Conservation (phyloP, 1,140 invertebrate genomes). For the Apocrypta bakeri region DNA sequence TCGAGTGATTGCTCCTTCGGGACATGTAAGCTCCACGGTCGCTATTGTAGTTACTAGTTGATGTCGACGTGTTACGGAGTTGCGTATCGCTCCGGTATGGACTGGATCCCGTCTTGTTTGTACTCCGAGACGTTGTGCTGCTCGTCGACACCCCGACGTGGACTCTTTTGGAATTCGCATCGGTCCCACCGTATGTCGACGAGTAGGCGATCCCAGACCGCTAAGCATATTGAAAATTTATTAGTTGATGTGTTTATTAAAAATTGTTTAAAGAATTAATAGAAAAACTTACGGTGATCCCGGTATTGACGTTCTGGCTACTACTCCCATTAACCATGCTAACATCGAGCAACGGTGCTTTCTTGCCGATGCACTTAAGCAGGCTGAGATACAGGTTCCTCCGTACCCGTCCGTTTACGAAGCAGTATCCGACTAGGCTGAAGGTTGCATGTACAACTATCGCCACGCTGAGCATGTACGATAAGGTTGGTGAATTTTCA, state of each 20-base stretch:
- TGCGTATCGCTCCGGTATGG: constrained; percentile 91
- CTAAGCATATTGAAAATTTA: constrained; percentile 69
- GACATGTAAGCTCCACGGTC: constrained; percentile 75
- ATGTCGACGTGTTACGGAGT: constrained; percentile 85
- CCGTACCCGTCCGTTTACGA: constrained; percentile 85
- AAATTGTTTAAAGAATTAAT: no score
- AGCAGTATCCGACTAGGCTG: constrained; percentile 88
- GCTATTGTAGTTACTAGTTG: constrained; percentile 89
- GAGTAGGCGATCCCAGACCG: constrained; percentile 88
- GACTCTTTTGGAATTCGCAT: constrained; percentile 79
- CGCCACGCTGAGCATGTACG: constrained; percentile 83
- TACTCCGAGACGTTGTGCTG: constrained; percentile 87
- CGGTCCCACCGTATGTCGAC: constrained; percentile 71
- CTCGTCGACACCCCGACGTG: constrained; percentile 96
- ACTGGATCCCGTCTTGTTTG: constrained; percentile 94
- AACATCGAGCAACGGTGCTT: constrained; percentile 86
- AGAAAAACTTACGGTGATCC: constrained; percentile 69
- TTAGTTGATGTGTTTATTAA: no score
- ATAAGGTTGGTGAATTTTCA: constrained; percentile 82
- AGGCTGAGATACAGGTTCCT: constrained; percentile 81
- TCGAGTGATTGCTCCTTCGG: constrained; percentile 27
- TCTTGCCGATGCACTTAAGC: constrained; percentile 86
- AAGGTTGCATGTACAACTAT: constrained; percentile 84
- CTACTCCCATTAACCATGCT: constrained; percentile 81
- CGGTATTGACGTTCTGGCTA: constrained; percentile 81